A percentile compares a stretch with the other conserved stretches of the same genome.
Conservation (phyloP, 2,888 invertebrate species). For the Byasa hedistus region DNA sequence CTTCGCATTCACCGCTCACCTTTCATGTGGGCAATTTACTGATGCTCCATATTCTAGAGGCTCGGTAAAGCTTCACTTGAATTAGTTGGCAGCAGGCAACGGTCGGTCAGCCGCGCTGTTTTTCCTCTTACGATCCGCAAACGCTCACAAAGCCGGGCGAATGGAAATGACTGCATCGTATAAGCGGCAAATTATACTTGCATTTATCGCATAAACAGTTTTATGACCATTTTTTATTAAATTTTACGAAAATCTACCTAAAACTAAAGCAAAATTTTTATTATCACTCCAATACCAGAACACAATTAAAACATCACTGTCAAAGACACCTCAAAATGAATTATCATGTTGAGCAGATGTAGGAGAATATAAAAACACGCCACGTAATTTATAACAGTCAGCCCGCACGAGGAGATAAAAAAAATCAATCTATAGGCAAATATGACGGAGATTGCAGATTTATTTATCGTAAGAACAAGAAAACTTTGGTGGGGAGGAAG, state of each 20-base stretch:
- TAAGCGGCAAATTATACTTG: too few species aligned
- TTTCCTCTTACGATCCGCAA: constrained; percentile 25
- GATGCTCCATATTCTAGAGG: constrained; percentile 57
- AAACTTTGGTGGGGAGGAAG: constrained; percentile 53
- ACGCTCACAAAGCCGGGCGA: constrained; percentile 4
- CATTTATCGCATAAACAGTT: too few species aligned
- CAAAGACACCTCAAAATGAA: too few species aligned
- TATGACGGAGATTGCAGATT: constrained; percentile 65
- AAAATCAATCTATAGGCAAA: constrained; percentile 69
- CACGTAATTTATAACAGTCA: constrained; percentile 62
- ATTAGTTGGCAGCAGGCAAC: constrained; percentile 42
- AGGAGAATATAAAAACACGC: constrained; percentile 47
- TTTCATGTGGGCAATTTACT: constrained; percentile 77
- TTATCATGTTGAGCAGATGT: background rate
- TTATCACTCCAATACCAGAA: too few species aligned
- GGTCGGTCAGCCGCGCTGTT: constrained; percentile 32
- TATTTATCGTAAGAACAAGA: constrained; percentile 70
- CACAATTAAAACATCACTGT: too few species aligned
- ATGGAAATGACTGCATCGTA: too few species aligned
- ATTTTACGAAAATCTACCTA: too few species aligned
- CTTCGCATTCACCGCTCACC: constrained; percentile 68
- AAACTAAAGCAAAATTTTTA: too few species aligned
- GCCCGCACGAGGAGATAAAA: constrained; percentile 60
- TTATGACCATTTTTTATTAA: too few species aligned
- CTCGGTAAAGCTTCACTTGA: constrained; percentile 49